Evolutionary conservation across 2,888 invertebrate species (phyloP), one percentile per base, ranked within the genome.

Genomic region (Phyllotreta cruciferae): DNA sequence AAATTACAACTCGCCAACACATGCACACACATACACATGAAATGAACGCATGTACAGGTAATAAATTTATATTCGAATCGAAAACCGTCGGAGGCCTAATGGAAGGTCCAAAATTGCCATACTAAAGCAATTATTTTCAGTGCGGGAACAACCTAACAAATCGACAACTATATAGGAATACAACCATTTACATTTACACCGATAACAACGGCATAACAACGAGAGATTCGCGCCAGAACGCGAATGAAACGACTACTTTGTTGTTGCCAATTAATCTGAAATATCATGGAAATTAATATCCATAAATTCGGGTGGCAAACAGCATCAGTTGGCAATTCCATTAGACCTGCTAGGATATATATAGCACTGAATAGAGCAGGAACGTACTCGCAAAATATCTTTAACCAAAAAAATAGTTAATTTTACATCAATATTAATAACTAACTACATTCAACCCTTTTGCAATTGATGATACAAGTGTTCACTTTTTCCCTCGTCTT

Each of bases 301-400:
- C 79, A 79, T 79, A 80, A 79, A 79, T 79, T 79, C 78, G 75
- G 68, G 73, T 71, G 73, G 74, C 75, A 78, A 78, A 78, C 76
- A 77, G 73, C 74, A 77, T 76, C 78, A 78, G 73, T 74, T 75
- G 74, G 74, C 78, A 79, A 79, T 78, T 76, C 78, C 77, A 79
- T 79, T 79, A 77, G 73, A 60, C 64, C 68, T 24, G 52, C 52
- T 38, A 52, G 69, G 69, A 71, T 70, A 67, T 24, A 24, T 24
- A 24, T 24, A 24, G 24, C 24, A 3, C 24, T 24, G 24, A 24
- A 24, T 24, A 24, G 24, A 24, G 24, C 24, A 24, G 24, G 24
- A 24, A 3, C 24, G 24, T 1, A 24, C 24, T 4, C 24, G 24
- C 1, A 24, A 24, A 24, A 24, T 24, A 24, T 24, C 24, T 4